A percentile compares a stretch with the other conserved stretches of the same genome.
Evolutionary conservation across 2,888 invertebrate species (phyloP).

Genomic region (Cataglyphis rosenhaueri): DNA sequence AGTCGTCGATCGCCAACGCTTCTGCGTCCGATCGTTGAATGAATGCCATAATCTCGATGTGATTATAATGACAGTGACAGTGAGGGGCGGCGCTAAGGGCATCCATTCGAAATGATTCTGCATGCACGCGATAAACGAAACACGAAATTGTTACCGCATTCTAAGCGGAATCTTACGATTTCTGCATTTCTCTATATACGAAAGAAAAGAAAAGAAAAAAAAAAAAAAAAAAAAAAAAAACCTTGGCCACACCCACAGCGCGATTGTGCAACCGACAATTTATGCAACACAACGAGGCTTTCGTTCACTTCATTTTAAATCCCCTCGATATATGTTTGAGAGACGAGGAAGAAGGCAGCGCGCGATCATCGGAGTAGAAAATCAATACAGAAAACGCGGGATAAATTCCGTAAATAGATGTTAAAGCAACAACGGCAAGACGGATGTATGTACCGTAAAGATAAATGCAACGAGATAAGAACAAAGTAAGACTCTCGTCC

Average conservation of each 20-base stretch:
- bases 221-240: not conserved
- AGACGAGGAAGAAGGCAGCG: not conserved
- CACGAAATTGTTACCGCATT: constrained; percentile 44
- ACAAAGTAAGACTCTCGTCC: constrained; percentile 42
- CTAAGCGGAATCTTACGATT: constrained; percentile 42
- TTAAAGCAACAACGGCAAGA: constrained; percentile 25
- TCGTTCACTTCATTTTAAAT: constrained; percentile 25
- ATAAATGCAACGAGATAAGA: constrained; percentile 41
- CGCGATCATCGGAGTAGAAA: not conserved
- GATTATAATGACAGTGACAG: constrained; percentile 59
- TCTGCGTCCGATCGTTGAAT: constrained; percentile 59
- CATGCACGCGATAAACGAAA: constrained; percentile 26
- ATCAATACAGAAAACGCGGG: not conserved
- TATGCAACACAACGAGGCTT: constrained; percentile 31
- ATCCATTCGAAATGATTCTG: constrained; percentile 23
- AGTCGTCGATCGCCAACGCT: constrained; percentile 63
- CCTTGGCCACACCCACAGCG: constrained; percentile 32
- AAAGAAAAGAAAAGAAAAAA: not conserved
- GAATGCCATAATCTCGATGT: constrained; percentile 53
- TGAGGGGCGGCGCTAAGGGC: constrained; percentile 26
- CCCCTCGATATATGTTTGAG: not conserved
- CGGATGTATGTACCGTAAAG: constrained; percentile 29
- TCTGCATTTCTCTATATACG: constrained; percentile 32
- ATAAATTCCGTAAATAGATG: not conserved
- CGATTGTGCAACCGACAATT: constrained; percentile 47